phyloP scores from a whole-genome alignment of 35 echinoderm and acorn worm species.

The Strongylocentrotus purpuratus region DNA sequence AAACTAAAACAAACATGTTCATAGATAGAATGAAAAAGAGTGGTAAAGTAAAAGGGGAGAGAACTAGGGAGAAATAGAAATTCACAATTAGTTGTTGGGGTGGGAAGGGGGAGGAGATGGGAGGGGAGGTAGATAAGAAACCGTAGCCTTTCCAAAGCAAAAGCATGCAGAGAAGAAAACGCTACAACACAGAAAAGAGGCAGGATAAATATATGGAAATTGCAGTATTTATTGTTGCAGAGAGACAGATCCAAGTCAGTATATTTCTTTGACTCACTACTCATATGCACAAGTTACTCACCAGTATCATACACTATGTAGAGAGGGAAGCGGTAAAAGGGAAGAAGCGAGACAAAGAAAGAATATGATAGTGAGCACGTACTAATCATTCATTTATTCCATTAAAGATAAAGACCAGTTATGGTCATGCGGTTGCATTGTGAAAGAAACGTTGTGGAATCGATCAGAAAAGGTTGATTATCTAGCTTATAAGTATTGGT shows the following conservation, averaged over 20 bases:
- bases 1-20: too few relatives aligned
- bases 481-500: too few relatives aligned
- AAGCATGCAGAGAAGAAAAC: neutral
- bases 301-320: slow-evolving; percentile 17
- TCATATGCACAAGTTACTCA: neutral
- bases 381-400: neutral
- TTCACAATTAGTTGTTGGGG: too few relatives aligned
- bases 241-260: neutral
- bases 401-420: too few relatives aligned
- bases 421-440: too few relatives aligned
- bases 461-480: too few relatives aligned
- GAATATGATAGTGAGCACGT: neutral
- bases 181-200: neutral
- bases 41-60: too few relatives aligned
- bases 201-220: neutral
- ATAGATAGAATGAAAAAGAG: too few relatives aligned
- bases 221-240: neutral
- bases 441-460: too few relatives aligned
- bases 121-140: neutral
- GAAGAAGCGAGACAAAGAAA: neutral
- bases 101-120: neutral
- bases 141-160: neutral
- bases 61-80: too few relatives aligned
- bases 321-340: neutral
- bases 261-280: neutral